A percentile compares a stretch with the other conserved stretches of the same genome.
Conservation (phyloP, 2,797 vertebrate species). For the Rhadinocentrus ornatus region DNA sequence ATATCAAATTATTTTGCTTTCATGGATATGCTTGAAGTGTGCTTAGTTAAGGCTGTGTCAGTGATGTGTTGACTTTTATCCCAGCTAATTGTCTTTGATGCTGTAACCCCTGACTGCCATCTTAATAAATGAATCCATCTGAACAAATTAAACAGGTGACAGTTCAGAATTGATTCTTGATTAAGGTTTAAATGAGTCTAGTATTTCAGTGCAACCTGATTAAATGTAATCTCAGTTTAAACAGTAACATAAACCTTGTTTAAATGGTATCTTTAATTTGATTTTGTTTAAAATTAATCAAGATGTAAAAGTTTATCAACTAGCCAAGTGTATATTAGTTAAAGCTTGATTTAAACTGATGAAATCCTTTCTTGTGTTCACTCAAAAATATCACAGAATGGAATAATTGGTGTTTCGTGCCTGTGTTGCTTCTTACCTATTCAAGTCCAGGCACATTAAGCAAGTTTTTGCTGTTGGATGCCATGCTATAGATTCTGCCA, state of each 20-base stretch:
- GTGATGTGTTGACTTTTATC: conserved; percentile 33
- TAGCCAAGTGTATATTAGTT: conserved; percentile 24
- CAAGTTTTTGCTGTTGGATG: conserved; percentile 22
- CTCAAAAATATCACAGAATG: conserved; percentile 7
- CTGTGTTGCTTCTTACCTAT: conserved; percentile 17
- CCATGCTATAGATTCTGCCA: conserved; percentile 13
- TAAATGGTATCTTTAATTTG: conserved; percentile 32
- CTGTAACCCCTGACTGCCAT: conserved; percentile 27
- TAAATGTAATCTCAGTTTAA: conserved; percentile 61
- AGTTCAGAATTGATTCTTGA: conserved; percentile 64
- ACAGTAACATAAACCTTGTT: conserved; percentile 56
- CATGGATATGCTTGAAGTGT: background rate
- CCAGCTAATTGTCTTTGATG: conserved; percentile 36
- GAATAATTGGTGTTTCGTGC: conserved; percentile 25
- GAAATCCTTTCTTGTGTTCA: conserved; percentile 6
- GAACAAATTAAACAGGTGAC: conserved; percentile 61
- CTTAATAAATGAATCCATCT: conserved; percentile 59
- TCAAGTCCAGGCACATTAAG: conserved; percentile 34
- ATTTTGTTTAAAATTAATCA: conserved; percentile 44
- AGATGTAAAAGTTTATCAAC: conserved; percentile 33
- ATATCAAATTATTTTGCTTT: background rate
- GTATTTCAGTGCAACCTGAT: conserved; percentile 50
- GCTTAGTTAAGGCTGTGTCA: conserved; percentile 20
- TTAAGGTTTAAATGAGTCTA: conserved; percentile 58
- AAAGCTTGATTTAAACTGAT: conserved; percentile 37